Conservation (phyloP, 1,140 invertebrate genomes). For the Eriosoma lanigerum region DNA sequence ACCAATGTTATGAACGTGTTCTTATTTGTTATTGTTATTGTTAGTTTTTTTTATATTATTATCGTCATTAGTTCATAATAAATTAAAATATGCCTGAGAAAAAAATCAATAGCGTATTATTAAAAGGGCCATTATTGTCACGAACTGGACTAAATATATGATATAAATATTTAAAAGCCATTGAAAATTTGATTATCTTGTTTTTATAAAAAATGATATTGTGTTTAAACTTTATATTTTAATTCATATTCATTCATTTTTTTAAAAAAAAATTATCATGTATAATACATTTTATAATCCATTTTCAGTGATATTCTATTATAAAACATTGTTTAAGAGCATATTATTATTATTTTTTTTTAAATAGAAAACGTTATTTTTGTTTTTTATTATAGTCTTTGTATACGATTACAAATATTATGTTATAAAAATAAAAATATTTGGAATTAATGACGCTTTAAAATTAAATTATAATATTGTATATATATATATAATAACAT, state of each 20-base stretch:
- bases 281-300: too few relatives aligned
- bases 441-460: neutral
- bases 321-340: neutral
- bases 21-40: too few relatives aligned
- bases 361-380: too few relatives aligned
- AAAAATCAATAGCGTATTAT: constrained; percentile 13
- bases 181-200: neutral
- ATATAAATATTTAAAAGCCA: neutral
- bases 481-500: too few relatives aligned
- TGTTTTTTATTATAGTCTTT: too few relatives aligned
- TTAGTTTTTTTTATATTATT: too few relatives aligned
- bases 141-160: neutral
- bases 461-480: too few relatives aligned
- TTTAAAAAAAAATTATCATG: too few relatives aligned
- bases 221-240: constrained; percentile 5
- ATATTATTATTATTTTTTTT: too few relatives aligned
- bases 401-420: too few relatives aligned
- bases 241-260: constrained; percentile 18
- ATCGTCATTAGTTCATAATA: too few relatives aligned
- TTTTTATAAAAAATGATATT: neutral
- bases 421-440: neutral
- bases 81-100: constrained; percentile 11
- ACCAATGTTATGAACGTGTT: too few relatives aligned
- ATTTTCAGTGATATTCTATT: neutral
- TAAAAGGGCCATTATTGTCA: neutral